Conservation (phyloP, 1,140 invertebrate genomes). For the Aradophagus sp. region DNA sequence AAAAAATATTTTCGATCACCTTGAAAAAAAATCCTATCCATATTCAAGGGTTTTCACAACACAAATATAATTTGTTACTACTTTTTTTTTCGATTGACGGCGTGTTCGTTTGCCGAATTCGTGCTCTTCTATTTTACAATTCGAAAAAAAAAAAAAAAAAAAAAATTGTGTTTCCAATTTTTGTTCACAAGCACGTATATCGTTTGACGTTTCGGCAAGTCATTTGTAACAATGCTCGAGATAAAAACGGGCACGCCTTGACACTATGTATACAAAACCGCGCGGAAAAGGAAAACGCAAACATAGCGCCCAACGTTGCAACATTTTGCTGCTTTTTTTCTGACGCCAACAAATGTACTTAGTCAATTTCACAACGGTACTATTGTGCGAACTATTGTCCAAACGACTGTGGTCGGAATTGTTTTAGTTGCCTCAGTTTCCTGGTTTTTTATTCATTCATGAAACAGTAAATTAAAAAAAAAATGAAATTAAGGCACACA, state of each 20-base stretch:
- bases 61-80: too few relatives aligned
- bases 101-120: background rate
- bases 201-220: slow-evolving; percentile 14
- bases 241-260: slow-evolving; percentile 24
- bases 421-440: background rate
- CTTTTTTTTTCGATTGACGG: too few relatives aligned
- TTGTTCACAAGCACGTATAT: slow-evolving; percentile 11
- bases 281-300: slow-evolving; percentile 43
- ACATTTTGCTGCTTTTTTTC: slow-evolving; percentile 28
- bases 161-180: too few relatives aligned
- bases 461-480: too few relatives aligned
- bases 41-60: too few relatives aligned
- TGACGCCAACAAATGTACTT: slow-evolving; percentile 14
- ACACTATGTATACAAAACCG: slow-evolving; percentile 26
- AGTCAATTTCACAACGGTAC: slow-evolving; percentile 22
- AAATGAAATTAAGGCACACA: too few relatives aligned
- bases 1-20: too few relatives aligned
- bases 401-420: slow-evolving; percentile 5
- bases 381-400: slow-evolving; percentile 20
- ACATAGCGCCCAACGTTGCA: slow-evolving; percentile 27
- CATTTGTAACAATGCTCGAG: slow-evolving; percentile 30
- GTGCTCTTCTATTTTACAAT: background rate
- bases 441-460: too few relatives aligned
- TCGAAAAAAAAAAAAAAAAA: too few relatives aligned
- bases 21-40: too few relatives aligned